Evolutionary conservation across 2,888 invertebrate genomes (phyloP), one percentile per base, ranked within the genome.

Genomic region (Drosophila gaucha): DNA sequence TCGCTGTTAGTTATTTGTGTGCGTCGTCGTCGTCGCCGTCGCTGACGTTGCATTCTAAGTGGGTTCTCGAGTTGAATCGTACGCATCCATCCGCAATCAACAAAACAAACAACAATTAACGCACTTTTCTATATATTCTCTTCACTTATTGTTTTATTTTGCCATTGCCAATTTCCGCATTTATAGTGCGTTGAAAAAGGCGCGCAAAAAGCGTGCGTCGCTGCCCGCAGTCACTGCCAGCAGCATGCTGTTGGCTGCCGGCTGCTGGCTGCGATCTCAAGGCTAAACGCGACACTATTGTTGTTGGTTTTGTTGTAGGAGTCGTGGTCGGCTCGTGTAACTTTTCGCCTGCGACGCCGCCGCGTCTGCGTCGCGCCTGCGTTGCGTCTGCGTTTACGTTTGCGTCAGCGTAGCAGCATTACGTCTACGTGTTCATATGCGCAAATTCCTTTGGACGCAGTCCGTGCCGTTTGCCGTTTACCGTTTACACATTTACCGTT

Each of bases 1-100:
- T 67, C 86, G 86, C 82, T 80, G 86, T 80, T 84, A 86, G 86
- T 84, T 85, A 83, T 75, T 82, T 85, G 82, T 78, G 82, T 85
- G 82, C 85, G 82, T 80, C 79, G 73, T 67, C 70, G 68, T 44
- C 66, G 75, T 63, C 67, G 78, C 50, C 62, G 72, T 62, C 78
- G 75, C 75, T 76, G 77, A 77, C 76, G 76, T 78, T 77, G 76
- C 71, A 79, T 71, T 78, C 74, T 74, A 83, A 82, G 83, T 83
- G 75, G 52, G 78, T 68, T 72, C 50, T 65, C 43, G 49, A 49
- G 44, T 49, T 18, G 28, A 18, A 30, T 5, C 28, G 36, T 24
- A 52, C 47, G 52, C 41, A 64, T 14, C 51, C 47, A 12, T 10
- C 26, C 30, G 16, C 46, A 51, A 68, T 55, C 74, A 64, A 36